Evolutionary conservation across 2,797 vertebrate species (phyloP), one percentile per base, ranked within the genome.

Genomic region (Vireo griseus): DNA sequence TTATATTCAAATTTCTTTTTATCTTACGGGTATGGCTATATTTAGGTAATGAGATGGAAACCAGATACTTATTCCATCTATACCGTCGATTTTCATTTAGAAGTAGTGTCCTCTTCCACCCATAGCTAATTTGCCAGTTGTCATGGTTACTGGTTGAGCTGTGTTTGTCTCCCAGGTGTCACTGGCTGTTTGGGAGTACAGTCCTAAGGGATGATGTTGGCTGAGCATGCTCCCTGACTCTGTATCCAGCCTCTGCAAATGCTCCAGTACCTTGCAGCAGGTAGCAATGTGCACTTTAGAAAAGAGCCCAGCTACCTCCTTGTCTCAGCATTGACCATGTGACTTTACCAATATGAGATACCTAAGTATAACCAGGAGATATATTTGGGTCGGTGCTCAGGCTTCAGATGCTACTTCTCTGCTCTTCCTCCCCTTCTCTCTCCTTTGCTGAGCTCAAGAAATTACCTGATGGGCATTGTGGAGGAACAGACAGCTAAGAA

Each of bases 11-110:
- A 24, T 26, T 57, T 42, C 2, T 65, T 92, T 83, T 77, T 68
- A 12, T 73, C 29, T 57, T 44, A 69, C 6, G 13, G 5, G 6
- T 39, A 42, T 33, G n/a, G 13, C 42, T 59, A 16, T 65, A 66
- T 72, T 83, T 75, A 86, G 44, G n/a, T n/a, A 82, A 75, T n/a
- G n/a, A 78, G 12, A 50, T 28, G 31, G 29, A 85, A 93, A 67
- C 11, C 47, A 58, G 35, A 42, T 11, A 52, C 3, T 79, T 85
- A 39, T 57, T 76, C 37, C 6, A 39, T 26, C 21, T 61, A 16
- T 75, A 29, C 8, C 40, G 28, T 45, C 55, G 42, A 24, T 45
- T n/a, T 73, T 73, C 20, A 7, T 76, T 79, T 63, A 63, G 37
- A 92, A 76, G 33, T 24, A 28, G 45, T 73, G 52, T 31, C 31